phyloP scores from a whole-genome alignment of 2,797 vertebrate genomes.

The Anniella stebbinsi region DNA sequence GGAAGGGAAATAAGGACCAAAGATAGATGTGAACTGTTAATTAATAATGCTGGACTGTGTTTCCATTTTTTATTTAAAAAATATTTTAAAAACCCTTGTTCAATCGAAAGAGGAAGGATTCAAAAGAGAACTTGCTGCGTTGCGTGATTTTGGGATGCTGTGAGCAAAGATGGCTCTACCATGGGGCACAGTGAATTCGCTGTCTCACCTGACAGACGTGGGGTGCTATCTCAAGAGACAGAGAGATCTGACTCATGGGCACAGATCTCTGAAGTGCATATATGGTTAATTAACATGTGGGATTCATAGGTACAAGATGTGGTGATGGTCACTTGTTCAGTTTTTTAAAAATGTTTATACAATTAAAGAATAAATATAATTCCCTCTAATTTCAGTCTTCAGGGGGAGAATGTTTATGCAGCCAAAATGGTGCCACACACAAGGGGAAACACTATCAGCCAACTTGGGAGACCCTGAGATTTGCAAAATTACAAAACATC shows the following conservation, averaged over 20 bases:
- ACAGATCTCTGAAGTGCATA: too few species aligned
- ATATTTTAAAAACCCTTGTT: neutral
- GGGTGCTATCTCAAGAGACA: neutral
- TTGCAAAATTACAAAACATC: neutral
- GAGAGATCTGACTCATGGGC: neutral
- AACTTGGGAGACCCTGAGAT: neutral
- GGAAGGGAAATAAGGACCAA: conserved; percentile 10
- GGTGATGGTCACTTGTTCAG: neutral
- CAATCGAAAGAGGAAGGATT: neutral
- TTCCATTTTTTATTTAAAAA: neutral
- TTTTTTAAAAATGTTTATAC: too few species aligned
- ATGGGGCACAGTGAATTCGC: neutral
- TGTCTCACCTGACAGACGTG: neutral
- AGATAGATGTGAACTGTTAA: conserved; percentile 23
- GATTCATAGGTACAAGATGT: neutral
- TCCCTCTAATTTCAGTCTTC: neutral
- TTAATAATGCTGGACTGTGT: neutral
- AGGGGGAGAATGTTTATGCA: neutral
- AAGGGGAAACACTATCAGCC: neutral
- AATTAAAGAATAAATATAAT: neutral
- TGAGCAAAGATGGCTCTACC: neutral
- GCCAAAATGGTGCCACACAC: neutral
- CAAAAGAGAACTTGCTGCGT: neutral
- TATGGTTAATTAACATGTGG: neutral
- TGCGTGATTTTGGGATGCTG: neutral